These are phyloP conservation scores for Tragelaphus strepsiceros DNA, from an alignment of 2,113 vertebrate genomes.

Conservation along the genomic window DNA sequence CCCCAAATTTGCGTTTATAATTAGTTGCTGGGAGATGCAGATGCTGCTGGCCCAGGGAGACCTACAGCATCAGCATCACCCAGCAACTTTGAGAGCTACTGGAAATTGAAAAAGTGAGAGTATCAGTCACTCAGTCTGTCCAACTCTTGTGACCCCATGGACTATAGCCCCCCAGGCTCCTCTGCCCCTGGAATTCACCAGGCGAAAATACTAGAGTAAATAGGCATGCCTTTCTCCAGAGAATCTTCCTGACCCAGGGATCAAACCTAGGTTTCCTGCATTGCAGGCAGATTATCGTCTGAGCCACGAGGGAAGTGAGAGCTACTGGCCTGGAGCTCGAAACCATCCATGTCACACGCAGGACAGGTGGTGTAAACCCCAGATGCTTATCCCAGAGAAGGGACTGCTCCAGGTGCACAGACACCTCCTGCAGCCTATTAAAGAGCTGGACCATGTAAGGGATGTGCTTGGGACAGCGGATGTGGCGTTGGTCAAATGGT, in stretches of 20 bases:
- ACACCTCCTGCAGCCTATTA: not conserved
- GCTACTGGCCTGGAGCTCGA: not conserved
- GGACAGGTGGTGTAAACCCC: not conserved
- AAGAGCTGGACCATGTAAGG: not conserved
- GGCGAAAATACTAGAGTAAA: not conserved
- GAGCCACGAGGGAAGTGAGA: not conserved
- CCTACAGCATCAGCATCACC: not conserved
- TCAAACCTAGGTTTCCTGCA: not conserved
- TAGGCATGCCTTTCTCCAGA: not conserved
- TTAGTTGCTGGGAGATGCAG: too few species aligned
- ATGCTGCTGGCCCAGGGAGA: not conserved
- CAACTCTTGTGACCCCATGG: not conserved
- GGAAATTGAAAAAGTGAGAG: not conserved
- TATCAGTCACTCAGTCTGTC: not conserved
- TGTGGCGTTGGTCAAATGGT: not conserved
- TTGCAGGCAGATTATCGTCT: not conserved
- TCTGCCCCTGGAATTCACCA: not conserved
- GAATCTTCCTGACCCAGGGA: not conserved
- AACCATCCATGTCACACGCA: rapidly evolving
- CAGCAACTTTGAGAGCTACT: not conserved
- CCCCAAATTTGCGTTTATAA: not conserved
- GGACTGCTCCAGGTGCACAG: not conserved
- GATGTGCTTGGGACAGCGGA: not conserved
- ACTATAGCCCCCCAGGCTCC: not conserved
- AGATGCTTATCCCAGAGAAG: not conserved